Conservation (phyloP, 2,113 vertebrate genomes). For the Carollia perspicillata region DNA sequence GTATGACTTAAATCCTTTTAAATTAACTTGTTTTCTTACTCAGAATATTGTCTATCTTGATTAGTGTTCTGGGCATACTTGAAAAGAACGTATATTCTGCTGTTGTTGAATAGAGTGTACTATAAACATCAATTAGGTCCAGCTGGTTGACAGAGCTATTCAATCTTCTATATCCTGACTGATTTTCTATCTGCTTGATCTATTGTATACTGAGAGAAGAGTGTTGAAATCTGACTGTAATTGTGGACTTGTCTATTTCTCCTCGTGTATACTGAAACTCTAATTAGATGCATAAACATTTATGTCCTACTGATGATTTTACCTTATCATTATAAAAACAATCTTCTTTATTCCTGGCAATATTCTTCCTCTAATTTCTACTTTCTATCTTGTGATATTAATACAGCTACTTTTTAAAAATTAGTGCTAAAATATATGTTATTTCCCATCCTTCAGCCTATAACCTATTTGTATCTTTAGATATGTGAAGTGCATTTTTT, state of each 20-base stretch:
- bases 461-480: background rate
- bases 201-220: background rate
- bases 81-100: background rate
- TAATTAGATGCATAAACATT: background rate
- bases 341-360: background rate
- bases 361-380: slow-evolving; percentile 1
- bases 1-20: background rate
- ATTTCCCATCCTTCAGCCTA: background rate
- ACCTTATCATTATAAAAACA: background rate
- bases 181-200: background rate
- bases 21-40: slow-evolving; percentile 3
- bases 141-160: background rate
- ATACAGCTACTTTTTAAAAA: background rate
- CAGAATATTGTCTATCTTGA: background rate
- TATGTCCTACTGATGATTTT: background rate
- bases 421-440: background rate
- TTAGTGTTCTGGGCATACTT: background rate
- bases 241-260: background rate
- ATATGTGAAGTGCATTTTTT: background rate
- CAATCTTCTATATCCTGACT: background rate
- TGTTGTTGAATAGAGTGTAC: background rate
- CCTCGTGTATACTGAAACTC: background rate
- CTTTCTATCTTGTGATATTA: background rate
- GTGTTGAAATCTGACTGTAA: background rate
- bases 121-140: background rate